Base-by-base conservation (phyloP, 1,140 invertebrate genomes). In the Cydia pomonella region DNA sequence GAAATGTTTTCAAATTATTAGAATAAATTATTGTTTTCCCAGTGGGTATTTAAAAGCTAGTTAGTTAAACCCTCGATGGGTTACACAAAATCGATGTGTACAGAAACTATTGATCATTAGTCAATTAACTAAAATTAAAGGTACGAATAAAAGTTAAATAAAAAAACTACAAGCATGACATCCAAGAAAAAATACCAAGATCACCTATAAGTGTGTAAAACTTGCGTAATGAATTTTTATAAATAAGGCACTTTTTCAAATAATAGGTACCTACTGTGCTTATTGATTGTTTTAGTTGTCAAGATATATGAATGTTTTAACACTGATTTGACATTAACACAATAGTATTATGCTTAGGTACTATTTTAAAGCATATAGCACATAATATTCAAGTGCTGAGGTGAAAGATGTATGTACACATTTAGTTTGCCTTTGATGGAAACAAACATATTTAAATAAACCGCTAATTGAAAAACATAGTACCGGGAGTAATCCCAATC, bases 401-500 rank as follows among this genome's bases (percentile, higher is more conserved):
- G 38, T 29, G 4, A 29, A 41, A 41, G 12, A 41, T 41, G 29
- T 33, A 33, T 33, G 2, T 44, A 12, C 41, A 44, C 4, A 10
- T 44, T 1, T 44, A 1, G 1, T 44, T 44, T 50, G 4, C 41
- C 9, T n/a, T 50, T 50, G 47, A 50, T 50, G 13, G 7, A 16
- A 50, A n/a, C 13, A n/a, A 50, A n/a, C 13, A 50, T n/a, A 5
- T 50, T 50, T n/a, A 50, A 50, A 50, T 44, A 50, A 0, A 5
- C 4, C n/a, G 5, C 12, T 7, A 50, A 18, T 18, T 44, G 41
- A 50, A 50, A 59, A 59, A 59, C 23, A 59, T 12, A 10, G 18
- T 12, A 59, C n/a, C 9, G 23, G 53, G 21, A 59, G n/a, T 69
- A 69, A 27, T 69, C 29, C 10, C 64, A 69, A 69, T 69, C 64